A percentile compares a stretch with the other conserved stretches of the same genome.
Conservation (phyloP, 2,888 invertebrate species). For the Gymnocheta viridis region DNA sequence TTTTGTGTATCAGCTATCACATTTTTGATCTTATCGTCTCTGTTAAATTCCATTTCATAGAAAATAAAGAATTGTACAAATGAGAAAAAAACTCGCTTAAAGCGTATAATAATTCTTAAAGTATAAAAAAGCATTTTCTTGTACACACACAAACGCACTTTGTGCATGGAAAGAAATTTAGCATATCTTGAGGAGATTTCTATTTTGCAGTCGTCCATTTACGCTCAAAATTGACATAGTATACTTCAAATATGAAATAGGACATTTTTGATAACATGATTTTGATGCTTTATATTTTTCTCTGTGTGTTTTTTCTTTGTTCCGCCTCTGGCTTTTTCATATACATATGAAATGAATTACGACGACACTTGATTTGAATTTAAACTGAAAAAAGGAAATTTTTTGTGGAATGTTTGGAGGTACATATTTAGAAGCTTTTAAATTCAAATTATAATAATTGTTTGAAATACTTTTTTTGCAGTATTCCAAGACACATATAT, state of each 20-base stretch:
- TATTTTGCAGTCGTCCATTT: background rate
- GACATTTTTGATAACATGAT: conserved; percentile 1
- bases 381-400: too few relatives aligned
- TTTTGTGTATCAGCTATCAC: background rate
- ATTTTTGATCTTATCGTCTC: background rate
- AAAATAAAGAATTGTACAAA: conserved; percentile 7
- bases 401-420: too few relatives aligned
- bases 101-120: conserved; percentile 25
- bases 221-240: too few relatives aligned
- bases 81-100: background rate
- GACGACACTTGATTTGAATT: too few relatives aligned
- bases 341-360: too few relatives aligned
- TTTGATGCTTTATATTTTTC: background rate
- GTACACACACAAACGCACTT: background rate
- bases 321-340: background rate
- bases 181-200: conserved; percentile 10
- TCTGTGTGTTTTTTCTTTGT: background rate
- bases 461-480: too few relatives aligned
- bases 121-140: background rate
- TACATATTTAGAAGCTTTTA: too few relatives aligned
- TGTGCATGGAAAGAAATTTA: background rate
- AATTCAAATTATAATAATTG: too few relatives aligned
- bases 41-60: conserved; percentile 32
- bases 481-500: too few relatives aligned
- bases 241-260: background rate